Evolutionary conservation across 2,888 invertebrate genomes (phyloP).

Genomic region (Cryptus viduatorius): DNA sequence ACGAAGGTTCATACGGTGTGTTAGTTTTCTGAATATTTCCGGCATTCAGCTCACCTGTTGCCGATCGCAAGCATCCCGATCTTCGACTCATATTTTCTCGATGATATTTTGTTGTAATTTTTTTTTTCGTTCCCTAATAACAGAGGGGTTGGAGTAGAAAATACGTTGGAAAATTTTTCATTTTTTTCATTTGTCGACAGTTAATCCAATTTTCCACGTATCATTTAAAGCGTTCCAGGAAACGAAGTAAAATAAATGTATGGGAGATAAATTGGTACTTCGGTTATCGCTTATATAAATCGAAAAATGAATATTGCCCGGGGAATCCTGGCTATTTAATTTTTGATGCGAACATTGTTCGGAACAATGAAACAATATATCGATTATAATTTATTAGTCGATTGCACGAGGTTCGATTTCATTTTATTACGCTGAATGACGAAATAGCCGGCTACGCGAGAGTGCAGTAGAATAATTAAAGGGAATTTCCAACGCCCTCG

Average conservation of each 20-base stretch:
- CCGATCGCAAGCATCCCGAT: constrained; percentile 8
- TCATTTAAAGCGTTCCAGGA: background rate
- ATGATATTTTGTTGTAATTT: background rate
- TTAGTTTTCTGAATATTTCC: constrained; percentile 9
- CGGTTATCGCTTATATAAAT: background rate
- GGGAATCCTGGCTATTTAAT: background rate
- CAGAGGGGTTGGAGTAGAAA: background rate
- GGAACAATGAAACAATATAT: background rate
- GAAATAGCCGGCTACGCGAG: background rate
- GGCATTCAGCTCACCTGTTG: background rate
- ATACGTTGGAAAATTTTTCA: background rate
- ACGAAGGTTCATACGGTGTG: background rate
- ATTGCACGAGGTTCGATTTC: background rate
- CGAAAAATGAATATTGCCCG: background rate
- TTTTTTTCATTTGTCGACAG: background rate
- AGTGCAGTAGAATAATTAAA: background rate
- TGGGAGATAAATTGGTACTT: background rate
- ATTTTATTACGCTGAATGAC: background rate
- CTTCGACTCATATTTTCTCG: background rate
- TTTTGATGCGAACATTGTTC: background rate
- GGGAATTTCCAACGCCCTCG: background rate
- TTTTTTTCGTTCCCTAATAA: background rate
- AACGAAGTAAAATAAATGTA: background rate
- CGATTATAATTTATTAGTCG: background rate
- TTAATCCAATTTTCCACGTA: background rate